Evolutionary conservation across 2,888 invertebrate species (phyloP).

Genomic region (Halictus quadricinctus): DNA sequence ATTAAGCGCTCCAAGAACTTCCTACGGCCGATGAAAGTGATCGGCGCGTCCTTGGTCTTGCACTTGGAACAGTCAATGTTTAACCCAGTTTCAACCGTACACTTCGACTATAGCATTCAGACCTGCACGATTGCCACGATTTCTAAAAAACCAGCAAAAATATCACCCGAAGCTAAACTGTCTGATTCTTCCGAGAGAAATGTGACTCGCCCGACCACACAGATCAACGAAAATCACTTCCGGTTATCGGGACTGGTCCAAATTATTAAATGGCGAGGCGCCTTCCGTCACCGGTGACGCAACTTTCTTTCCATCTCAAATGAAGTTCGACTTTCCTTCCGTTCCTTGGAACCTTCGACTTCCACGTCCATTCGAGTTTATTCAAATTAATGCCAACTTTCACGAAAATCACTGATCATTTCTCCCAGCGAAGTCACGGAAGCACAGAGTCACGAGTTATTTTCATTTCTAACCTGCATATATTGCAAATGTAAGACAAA

Average conservation of each 20-base stretch:
- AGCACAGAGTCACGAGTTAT: background rate
- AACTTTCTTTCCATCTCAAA: conserved; percentile 18
- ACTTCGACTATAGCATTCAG: conserved; percentile 5
- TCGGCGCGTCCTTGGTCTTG: conserved; percentile 75
- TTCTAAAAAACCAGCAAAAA: conserved; percentile 58
- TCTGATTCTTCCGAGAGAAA: conserved; percentile 30
- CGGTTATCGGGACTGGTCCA: conserved; percentile 20
- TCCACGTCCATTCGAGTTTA: background rate
- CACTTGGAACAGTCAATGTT: conserved; percentile 51
- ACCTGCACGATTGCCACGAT: conserved; percentile 31
- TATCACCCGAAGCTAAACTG: background rate
- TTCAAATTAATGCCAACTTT: conserved; percentile 27
- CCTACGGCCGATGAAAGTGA: conserved; percentile 68
- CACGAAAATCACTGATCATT: conserved; percentile 21
- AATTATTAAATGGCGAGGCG: background rate
- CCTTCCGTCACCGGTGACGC: conserved; percentile 1
- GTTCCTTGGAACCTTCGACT: conserved; percentile 1
- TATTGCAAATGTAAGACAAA: background rate
- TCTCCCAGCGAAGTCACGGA: background rate
- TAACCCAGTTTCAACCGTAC: conserved; percentile 57
- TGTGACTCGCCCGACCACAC: background rate
- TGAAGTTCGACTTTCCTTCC: conserved; percentile 30
- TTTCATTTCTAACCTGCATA: background rate
- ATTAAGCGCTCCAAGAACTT: conserved; percentile 8
- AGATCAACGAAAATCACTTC: conserved; percentile 21